Evolutionary conservation across 2,113 vertebrate species (phyloP).

Genomic region (Trogon melanurus): DNA sequence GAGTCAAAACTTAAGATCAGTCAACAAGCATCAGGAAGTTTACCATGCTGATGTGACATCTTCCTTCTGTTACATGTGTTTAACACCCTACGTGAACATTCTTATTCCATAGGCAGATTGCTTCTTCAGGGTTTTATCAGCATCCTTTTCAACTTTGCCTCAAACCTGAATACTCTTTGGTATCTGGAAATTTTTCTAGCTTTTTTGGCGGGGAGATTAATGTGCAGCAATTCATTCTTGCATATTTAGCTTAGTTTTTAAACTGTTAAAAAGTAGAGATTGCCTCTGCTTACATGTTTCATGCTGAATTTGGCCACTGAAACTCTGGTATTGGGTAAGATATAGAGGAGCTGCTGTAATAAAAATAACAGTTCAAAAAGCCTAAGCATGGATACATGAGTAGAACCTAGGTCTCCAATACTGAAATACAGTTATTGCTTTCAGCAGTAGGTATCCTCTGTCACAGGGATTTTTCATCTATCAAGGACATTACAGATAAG

Average conservation of each 20-base stretch:
- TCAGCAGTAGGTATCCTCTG: not conserved
- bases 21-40: not conserved
- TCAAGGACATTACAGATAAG: not conserved
- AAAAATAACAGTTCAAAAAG: not conserved
- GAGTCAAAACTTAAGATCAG: not conserved
- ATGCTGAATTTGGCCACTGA: not conserved
- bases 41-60: not conserved
- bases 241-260: not conserved
- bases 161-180: not conserved
- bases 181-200: not conserved
- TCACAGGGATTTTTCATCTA: not conserved
- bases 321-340: not conserved
- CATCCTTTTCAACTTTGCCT: not conserved
- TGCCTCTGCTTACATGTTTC: not conserved
- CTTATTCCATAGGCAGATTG: not conserved
- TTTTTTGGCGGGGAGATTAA: not conserved
- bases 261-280: not conserved
- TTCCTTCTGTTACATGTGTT: not conserved
- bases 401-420: not conserved
- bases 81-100: rapidly evolving
- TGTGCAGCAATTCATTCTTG: not conserved
- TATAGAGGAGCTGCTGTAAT: not conserved
- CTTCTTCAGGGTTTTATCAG: not conserved
- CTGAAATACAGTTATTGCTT: not conserved
- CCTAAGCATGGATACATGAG: not conserved